Evolutionary conservation across 2,113 vertebrate species (phyloP).

Genomic region (Willisornis vidua): DNA sequence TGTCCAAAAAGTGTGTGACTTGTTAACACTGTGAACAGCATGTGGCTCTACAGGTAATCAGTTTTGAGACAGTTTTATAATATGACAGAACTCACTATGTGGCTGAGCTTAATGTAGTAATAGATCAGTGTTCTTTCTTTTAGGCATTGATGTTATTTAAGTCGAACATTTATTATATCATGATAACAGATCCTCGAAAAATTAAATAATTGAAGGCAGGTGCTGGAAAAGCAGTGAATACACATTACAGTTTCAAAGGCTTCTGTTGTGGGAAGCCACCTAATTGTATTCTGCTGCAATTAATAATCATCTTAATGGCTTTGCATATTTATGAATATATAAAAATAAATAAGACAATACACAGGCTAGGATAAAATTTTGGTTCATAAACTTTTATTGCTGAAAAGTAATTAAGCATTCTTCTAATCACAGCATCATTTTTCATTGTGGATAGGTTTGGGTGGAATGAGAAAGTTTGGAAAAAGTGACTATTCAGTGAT

Average conservation of each 20-base stretch:
- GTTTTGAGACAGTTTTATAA: background rate
- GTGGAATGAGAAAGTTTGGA: background rate
- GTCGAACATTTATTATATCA: constrained; percentile 29
- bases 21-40: background rate
- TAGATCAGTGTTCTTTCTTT: constrained; percentile 27
- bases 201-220: constrained; percentile 36
- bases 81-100: background rate
- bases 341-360: constrained; percentile 51
- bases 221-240: background rate
- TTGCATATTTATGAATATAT: constrained; percentile 60
- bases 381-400: constrained; percentile 27
- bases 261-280: constrained; percentile 6
- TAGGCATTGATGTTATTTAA: background rate
- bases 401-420: constrained; percentile 49
- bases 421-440: constrained; percentile 36
- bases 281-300: constrained; percentile 59
- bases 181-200: constrained; percentile 28
- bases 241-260: constrained; percentile 9
- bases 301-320: constrained; percentile 61
- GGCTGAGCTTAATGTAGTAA: constrained; percentile 28
- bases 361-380: constrained; percentile 23
- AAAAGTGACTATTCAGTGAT: background rate
- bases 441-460: constrained; percentile 11
- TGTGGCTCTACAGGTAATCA: background rate
- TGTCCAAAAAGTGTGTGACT: background rate